Conservation (phyloP, 1,140 invertebrate species). For the Tigriopus japonicus region DNA sequence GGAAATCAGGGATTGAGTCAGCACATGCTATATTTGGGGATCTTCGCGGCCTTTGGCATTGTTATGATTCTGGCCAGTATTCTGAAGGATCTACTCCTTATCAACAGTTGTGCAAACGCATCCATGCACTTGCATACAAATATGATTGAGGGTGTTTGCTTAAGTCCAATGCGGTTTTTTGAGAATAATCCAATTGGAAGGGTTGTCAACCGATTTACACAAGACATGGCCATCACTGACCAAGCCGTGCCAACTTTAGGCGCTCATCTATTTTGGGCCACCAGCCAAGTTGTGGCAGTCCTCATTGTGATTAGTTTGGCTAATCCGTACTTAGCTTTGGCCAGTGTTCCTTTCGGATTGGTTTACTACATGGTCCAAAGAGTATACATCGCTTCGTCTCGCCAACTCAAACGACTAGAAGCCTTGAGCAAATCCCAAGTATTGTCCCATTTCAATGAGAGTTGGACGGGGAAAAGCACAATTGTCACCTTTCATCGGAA, state of each 20-base stretch:
- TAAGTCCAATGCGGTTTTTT: conserved; percentile 49
- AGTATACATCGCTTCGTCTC: conserved; percentile 15
- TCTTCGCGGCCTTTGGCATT: not conserved
- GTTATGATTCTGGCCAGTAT: not conserved
- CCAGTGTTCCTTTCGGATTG: conserved; percentile 10
- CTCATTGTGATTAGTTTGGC: not conserved
- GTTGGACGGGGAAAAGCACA: conserved; percentile 39
- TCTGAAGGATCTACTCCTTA: conserved; percentile 11
- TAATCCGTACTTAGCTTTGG: not conserved
- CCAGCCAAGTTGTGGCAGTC: not conserved
- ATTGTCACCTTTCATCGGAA: conserved; percentile 33
- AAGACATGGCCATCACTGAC: conserved; percentile 30
- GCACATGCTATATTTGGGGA: not conserved
- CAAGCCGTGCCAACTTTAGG: conserved; percentile 40
- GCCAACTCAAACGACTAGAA: conserved; percentile 17
- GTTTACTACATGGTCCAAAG: conserved; percentile 13
- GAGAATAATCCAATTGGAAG: conserved; percentile 51
- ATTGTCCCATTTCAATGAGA: conserved; percentile 34
- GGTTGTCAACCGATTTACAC: conserved; percentile 30
- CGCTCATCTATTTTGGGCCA: not conserved
- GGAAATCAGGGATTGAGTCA: too few relatives aligned
- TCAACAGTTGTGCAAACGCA: conserved; percentile 17
- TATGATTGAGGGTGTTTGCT: conserved; percentile 31
- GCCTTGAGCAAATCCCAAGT: conserved; percentile 26
- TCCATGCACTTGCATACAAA: conserved; percentile 20